These are phyloP conservation scores for Brachynemurus nebulosus DNA, from an alignment of 2,888 invertebrate species.

Conservation along the genomic window DNA sequence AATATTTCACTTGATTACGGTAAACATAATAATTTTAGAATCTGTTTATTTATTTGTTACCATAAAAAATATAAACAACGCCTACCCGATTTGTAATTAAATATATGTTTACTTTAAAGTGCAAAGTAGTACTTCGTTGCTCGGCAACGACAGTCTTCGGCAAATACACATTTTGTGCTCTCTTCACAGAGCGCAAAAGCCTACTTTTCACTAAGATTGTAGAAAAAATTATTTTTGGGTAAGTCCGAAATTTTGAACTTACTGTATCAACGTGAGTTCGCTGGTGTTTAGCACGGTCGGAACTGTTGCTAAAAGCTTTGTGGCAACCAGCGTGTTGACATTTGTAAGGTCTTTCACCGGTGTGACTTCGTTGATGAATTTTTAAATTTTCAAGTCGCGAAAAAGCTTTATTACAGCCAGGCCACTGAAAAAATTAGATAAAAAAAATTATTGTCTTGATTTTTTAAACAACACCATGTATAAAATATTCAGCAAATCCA, in stretches of 20 bases:
- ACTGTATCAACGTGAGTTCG: slow-evolving; percentile 97
- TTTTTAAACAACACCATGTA: background rate
- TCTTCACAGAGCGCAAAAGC: no score
- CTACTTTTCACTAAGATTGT: no score
- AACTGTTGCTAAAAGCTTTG: slow-evolving; percentile 97
- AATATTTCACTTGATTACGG: no score
- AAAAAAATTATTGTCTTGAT: background rate
- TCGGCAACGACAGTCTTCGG: no score
- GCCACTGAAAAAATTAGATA: slow-evolving; percentile 52
- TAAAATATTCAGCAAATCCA: background rate
- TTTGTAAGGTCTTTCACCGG: slow-evolving; percentile 90
- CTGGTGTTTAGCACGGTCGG: slow-evolving; percentile 97
- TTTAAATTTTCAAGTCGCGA: slow-evolving; percentile 94
- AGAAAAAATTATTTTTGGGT: no score
- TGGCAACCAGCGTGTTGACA: slow-evolving; percentile 86
- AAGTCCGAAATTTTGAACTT: no score
- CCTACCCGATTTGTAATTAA: no score
- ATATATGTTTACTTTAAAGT: slow-evolving; percentile 6
- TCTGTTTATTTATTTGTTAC: no score
- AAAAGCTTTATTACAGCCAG: slow-evolving; percentile 90
- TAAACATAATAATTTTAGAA: no score
- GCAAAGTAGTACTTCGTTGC: no score
- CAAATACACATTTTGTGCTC: no score
- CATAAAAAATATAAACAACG: no score
- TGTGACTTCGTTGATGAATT: slow-evolving; percentile 91